Evolutionary conservation across 1,140 invertebrate species (phyloP), one percentile per base, ranked within the genome.

Genomic region (Cyrtorhinus lividipennis): DNA sequence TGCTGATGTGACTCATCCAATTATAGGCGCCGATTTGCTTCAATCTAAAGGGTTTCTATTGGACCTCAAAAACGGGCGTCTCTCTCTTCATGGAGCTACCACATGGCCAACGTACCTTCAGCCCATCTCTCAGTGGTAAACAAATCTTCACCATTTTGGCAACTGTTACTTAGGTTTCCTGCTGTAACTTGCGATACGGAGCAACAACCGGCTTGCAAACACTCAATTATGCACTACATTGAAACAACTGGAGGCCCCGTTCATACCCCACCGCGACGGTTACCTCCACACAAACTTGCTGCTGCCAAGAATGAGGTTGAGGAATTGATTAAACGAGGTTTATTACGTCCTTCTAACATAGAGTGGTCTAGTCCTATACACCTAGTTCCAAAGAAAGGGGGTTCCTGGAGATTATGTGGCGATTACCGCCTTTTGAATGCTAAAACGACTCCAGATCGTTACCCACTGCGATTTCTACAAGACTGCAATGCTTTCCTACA

Each of bases 381-480:
- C 26, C 2, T 63, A 8, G 73, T 73, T 0, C 78, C 78, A 62
- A 70, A 71, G 24, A 67, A 72, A 56, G 73, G 72, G 0, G 62
- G 62, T 8, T 18, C 5, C 12, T 48, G 44, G 38, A 20, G 44
- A 1, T 72, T 72, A 3, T 76, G 73, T 66, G 73, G 76, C 0
- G 77, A 80, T 61, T 80, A 77, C 64, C 65, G 74, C 13, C 48
- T 56, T 2, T 66, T 80, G 0, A 81, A 81, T 65, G 63, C 67
- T 0, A 46, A 66, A 12, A 76, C 72, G 10, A 62, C 69, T n/a
- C 68, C 69, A 0, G 73, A 78, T 62, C 53, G 67, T 1, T 77
- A 74, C 62, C 73, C 73, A 2, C 62, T 76, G 0, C 71, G 69
- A 8, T 65, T 70, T 24, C 65, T 70, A 1, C 64, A 71, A 24